Percentiles rank a stretch among this genome's conserved stretches.
These are phyloP conservation scores for Arrhamphus sclerolepis DNA, from an alignment of 2,797 vertebrate species.

Conservation along the genomic window DNA sequence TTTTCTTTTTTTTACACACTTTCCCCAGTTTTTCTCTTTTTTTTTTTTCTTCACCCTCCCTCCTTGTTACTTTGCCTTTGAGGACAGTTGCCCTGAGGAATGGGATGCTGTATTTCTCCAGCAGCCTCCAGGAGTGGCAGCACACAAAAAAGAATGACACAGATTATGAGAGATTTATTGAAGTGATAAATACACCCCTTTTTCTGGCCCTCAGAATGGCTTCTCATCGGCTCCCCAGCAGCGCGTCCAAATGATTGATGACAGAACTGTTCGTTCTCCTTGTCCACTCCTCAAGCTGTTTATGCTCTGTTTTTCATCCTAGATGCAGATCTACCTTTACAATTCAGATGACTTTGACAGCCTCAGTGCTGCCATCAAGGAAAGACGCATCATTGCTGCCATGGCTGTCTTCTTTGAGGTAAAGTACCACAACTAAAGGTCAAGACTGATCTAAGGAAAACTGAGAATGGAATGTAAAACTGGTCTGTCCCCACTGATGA, in stretches of 20 bases:
- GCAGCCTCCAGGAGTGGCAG: constrained; percentile 68
- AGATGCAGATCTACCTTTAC: constrained; percentile 99
- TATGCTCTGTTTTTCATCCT: constrained; percentile 70
- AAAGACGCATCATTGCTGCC: constrained; percentile 92
- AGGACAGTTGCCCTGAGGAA: constrained; percentile 60
- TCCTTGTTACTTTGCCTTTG: constrained; percentile 37
- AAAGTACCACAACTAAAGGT: constrained; percentile 59
- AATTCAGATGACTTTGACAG: constrained; percentile 99
- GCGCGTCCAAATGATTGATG: constrained; percentile 70
- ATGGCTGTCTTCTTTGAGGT: constrained; percentile 98
- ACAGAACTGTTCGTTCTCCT: constrained; percentile 51
- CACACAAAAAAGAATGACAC: constrained; percentile 74
- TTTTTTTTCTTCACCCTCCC: too few relatives aligned
- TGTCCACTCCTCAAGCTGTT: constrained; percentile 71
- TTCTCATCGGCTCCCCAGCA: constrained; percentile 74
- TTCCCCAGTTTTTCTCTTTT: constrained; percentile 37
- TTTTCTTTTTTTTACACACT: neutral
- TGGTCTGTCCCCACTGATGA: constrained; percentile 1
- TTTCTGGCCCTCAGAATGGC: constrained; percentile 74
- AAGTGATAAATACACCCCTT: constrained; percentile 75
- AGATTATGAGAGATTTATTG: constrained; percentile 78
- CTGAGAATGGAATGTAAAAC: neutral
- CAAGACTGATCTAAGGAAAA: constrained; percentile 17
- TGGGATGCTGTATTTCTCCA: constrained; percentile 62
- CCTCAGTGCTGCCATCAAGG: constrained; percentile 90